Evolutionary conservation across 2,797 vertebrate genomes (phyloP).

Genomic region (Pyrocephalus nanus): DNA sequence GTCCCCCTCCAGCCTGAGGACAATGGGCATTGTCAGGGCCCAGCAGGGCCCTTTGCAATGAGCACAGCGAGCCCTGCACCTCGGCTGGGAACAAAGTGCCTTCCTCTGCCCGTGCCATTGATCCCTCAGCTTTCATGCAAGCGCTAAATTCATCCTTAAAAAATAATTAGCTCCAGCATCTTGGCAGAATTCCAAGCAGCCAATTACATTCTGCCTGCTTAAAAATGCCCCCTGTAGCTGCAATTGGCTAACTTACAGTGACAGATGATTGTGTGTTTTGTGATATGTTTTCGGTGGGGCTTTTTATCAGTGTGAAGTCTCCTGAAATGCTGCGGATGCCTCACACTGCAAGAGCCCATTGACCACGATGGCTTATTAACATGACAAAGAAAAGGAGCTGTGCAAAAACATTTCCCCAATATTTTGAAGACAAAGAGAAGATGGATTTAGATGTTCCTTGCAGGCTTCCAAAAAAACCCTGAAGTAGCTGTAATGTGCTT

Average conservation of each 20-base stretch:
- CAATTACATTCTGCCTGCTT: conserved; percentile 47
- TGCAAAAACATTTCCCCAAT: neutral
- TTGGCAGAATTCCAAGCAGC: conserved; percentile 39
- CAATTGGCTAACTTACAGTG: conserved; percentile 29
- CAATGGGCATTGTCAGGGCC: neutral
- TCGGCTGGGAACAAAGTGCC: neutral
- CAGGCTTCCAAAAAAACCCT: neutral
- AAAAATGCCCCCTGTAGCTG: conserved; percentile 26
- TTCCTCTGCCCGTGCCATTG: neutral
- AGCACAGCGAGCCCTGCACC: neutral
- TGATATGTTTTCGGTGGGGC: neutral
- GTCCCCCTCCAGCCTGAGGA: neutral
- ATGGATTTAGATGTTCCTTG: neutral
- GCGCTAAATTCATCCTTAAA: conserved; percentile 18
- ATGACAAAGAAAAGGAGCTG: neutral
- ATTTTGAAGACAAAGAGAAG: neutral
- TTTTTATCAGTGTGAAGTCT: conserved; percentile 16
- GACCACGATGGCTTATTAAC: neutral
- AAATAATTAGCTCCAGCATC: conserved; percentile 53
- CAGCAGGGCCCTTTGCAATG: neutral
- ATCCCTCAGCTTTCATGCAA: conserved; percentile 10
- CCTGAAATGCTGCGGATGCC: neutral
- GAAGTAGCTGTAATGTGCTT: neutral
- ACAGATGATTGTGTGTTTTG: conserved; percentile 21
- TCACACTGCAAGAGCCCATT: neutral